A percentile compares a stretch with the other conserved stretches of the same genome.
These are phyloP conservation scores for Hydropotes inermis DNA, from an alignment of 2,113 vertebrate genomes.

Conservation along the genomic window DNA sequence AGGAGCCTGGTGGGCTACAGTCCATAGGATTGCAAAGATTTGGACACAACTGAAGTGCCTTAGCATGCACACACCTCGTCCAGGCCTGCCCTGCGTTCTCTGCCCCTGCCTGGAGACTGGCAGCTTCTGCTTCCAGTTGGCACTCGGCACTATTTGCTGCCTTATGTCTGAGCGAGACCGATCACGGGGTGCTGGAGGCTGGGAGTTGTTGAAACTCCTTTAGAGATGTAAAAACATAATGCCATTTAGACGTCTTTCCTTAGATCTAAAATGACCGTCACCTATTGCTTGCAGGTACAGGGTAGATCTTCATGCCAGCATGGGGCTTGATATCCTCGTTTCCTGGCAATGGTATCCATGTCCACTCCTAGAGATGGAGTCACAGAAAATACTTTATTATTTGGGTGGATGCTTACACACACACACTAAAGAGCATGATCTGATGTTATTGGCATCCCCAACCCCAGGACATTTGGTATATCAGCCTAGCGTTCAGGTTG, in stretches of 20 bases:
- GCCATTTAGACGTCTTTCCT: background rate
- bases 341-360: background rate
- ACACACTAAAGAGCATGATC: background rate
- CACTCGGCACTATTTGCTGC: background rate
- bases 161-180: background rate
- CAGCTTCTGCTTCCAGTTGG: background rate
- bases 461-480: background rate
- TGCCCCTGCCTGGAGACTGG: background rate
- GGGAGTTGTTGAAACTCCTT: background rate
- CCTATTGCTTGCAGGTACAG: background rate
- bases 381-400: background rate
- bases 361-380: background rate
- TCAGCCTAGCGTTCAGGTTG: background rate
- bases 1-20: background rate
- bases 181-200: background rate
- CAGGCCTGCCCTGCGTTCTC: background rate
- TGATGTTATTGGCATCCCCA: background rate
- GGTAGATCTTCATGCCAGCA: background rate
- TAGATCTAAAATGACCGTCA: background rate
- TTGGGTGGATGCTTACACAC: background rate
- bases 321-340: background rate
- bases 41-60: background rate
- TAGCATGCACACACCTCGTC: fast-evolving
- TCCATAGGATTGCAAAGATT: background rate
- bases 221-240: background rate